Evolutionary conservation across 2,888 invertebrate genomes (phyloP).

Genomic region (Eupithecia exiguata): DNA sequence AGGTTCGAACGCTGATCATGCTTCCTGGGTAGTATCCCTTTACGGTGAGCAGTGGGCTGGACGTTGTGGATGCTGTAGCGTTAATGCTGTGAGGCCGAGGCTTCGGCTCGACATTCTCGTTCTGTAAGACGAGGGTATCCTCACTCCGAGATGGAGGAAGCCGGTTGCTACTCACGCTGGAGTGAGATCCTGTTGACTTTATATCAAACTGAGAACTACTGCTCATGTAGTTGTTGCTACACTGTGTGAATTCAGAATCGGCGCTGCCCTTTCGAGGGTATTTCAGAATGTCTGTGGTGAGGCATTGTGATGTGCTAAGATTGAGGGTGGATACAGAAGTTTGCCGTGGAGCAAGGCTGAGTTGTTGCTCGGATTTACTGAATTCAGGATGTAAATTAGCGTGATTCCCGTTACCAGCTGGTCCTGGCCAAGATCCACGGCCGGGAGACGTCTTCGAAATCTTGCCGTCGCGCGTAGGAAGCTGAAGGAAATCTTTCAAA

Average conservation of each 20-base stretch:
- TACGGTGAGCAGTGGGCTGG: conserved; percentile 87
- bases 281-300: conserved; percentile 75
- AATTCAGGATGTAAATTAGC: conserved; percentile 87
- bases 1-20: conserved; percentile 85
- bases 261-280: conserved; percentile 84
- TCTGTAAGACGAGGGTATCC: conserved; percentile 86
- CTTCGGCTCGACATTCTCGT: conserved; percentile 73
- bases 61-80: conserved; percentile 86
- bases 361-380: conserved; percentile 92
- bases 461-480: conserved; percentile 89
- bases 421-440: conserved; percentile 94
- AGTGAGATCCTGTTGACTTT: conserved; percentile 71
- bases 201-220: conserved; percentile 78
- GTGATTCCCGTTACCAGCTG: conserved; percentile 84
- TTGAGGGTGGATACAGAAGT: conserved; percentile 80
- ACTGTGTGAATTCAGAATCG: conserved; percentile 84
- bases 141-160: conserved; percentile 92
- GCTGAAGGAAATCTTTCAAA: conserved; percentile 84
- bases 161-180: conserved; percentile 75
- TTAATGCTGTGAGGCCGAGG: conserved; percentile 84
- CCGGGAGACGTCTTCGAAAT: conserved; percentile 90
- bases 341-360: conserved; percentile 82
- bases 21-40: conserved; percentile 86
- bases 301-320: conserved; percentile 81
- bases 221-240: conserved; percentile 75